A percentile compares a stretch with the other conserved stretches of the same genome.
phyloP scores from a whole-genome alignment of 2,797 vertebrate genomes.

The Calcarius lapponicus region DNA sequence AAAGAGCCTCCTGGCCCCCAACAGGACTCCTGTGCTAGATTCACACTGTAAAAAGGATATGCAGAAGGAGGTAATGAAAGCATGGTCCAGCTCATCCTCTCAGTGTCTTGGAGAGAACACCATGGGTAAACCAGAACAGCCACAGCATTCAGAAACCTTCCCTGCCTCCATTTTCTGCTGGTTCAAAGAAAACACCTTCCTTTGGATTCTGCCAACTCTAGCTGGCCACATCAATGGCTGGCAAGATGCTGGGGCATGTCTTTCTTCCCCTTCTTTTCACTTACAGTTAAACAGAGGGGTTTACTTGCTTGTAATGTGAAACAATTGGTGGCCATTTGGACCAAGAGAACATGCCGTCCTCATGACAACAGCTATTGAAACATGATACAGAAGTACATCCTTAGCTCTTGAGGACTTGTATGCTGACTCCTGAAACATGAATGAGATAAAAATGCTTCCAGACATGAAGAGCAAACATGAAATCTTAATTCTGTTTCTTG shows the following conservation, averaged over 20 bases:
- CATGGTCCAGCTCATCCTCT: neutral
- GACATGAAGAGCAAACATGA: neutral
- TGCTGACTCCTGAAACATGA: neutral
- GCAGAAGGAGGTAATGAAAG: neutral
- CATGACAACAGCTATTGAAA: neutral
- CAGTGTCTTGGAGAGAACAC: neutral
- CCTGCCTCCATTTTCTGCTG: neutral
- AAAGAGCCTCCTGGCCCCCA: neutral
- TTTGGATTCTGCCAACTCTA: neutral
- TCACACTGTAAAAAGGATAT: neutral
- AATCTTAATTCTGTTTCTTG: neutral
- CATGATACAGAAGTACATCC: neutral
- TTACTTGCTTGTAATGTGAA: neutral
- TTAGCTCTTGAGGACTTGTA: neutral
- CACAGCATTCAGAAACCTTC: neutral
- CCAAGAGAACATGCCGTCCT: neutral
- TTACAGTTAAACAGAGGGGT: accelerated
- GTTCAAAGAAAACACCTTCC: neutral
- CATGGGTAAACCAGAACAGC: neutral
- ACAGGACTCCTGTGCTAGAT: neutral
- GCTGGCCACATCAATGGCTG: neutral
- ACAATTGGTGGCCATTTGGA: neutral
- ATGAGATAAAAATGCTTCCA: neutral
- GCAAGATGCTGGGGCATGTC: neutral
- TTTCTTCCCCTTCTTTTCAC: neutral